Percentiles rank a stretch among this genome's conserved stretches.
Evolutionary conservation across 2,888 invertebrate genomes (phyloP).

Genomic region (Agrochola lota): DNA sequence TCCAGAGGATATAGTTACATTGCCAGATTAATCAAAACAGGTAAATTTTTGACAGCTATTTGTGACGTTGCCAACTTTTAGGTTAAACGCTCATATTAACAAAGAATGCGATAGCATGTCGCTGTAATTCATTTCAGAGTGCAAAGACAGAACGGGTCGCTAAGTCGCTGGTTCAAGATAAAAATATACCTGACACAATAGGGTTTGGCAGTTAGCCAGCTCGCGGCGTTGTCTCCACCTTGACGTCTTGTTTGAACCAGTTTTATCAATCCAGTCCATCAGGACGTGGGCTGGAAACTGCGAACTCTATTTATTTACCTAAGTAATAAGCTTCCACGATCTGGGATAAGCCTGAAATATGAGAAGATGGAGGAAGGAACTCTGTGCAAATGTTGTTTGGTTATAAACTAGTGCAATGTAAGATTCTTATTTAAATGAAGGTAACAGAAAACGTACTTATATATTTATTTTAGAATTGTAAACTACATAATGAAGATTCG

Average conservation of each 20-base stretch:
- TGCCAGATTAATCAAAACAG: too few relatives aligned
- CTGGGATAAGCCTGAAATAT: slow-evolving; percentile 52
- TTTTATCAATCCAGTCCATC: slow-evolving; percentile 72
- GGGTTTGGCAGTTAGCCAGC: slow-evolving; percentile 62
- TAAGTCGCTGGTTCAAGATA: slow-evolving; percentile 46
- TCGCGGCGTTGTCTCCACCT: slow-evolving; percentile 52
- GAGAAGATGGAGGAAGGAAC: slow-evolving; percentile 9
- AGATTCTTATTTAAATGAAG: not conserved
- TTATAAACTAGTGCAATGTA: not conserved
- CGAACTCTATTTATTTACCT: slow-evolving; percentile 54
- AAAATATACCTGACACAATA: slow-evolving; percentile 59
- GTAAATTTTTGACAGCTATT: too few relatives aligned
- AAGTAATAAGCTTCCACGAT: slow-evolving; percentile 47
- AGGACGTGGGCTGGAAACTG: slow-evolving; percentile 51
- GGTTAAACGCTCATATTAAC: too few relatives aligned
- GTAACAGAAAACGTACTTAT: not conserved
- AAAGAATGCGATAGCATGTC: not conserved
- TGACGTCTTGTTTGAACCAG: slow-evolving; percentile 66
- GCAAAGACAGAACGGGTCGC: slow-evolving; percentile 18
- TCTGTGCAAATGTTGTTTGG: slow-evolving; percentile 14
- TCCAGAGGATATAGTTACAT: too few relatives aligned
- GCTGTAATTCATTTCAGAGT: slow-evolving; percentile 46
- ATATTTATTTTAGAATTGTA: not conserved
- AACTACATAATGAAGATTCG: not conserved
- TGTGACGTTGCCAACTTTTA: too few relatives aligned